phyloP scores from a whole-genome alignment of 1,140 invertebrate genomes.

The Brachystomella parvula region DNA sequence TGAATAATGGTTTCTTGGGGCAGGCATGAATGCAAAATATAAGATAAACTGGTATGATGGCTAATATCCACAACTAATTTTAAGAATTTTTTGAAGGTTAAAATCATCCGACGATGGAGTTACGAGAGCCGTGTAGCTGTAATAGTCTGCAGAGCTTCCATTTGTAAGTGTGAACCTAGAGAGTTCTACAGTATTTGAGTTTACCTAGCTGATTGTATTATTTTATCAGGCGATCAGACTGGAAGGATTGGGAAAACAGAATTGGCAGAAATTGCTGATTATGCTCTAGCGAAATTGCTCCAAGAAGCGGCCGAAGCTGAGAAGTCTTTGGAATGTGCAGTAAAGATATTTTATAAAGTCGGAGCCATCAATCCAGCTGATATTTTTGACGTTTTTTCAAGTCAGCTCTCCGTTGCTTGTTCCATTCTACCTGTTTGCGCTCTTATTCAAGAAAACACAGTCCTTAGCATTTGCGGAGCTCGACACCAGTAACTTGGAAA shows the following conservation, averaged over 20 bases:
- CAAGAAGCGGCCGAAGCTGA: conserved; percentile 49
- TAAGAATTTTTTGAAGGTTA: conserved; percentile 60
- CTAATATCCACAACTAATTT: too few species aligned
- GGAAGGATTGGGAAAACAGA: conserved; percentile 50
- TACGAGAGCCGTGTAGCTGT: conserved; percentile 78
- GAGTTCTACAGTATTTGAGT: background rate
- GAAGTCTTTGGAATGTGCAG: conserved; percentile 50
- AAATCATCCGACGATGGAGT: conserved; percentile 71
- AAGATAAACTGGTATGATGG: too few species aligned
- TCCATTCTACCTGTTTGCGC: conserved; percentile 67
- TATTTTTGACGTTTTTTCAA: conserved; percentile 49
- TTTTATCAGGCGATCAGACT: conserved; percentile 17
- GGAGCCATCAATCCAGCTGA: conserved; percentile 49
- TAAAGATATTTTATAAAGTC: conserved; percentile 67
- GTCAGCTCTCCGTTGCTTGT: conserved; percentile 38
- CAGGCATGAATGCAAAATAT: too few species aligned
- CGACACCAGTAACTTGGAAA: too few species aligned
- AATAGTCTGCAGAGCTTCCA: conserved; percentile 69
- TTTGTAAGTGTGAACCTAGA: conserved; percentile 48
- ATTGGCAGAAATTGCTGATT: conserved; percentile 59
- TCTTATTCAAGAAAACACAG: conserved; percentile 66
- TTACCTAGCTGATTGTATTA: background rate
- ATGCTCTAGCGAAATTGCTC: conserved; percentile 62
- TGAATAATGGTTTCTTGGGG: too few species aligned
- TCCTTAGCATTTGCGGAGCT: conserved; percentile 64